A percentile compares a stretch with the other conserved stretches of the same genome.
Evolutionary conservation across 2,888 invertebrate genomes (phyloP).

Genomic region (Nomada lathburiana): DNA sequence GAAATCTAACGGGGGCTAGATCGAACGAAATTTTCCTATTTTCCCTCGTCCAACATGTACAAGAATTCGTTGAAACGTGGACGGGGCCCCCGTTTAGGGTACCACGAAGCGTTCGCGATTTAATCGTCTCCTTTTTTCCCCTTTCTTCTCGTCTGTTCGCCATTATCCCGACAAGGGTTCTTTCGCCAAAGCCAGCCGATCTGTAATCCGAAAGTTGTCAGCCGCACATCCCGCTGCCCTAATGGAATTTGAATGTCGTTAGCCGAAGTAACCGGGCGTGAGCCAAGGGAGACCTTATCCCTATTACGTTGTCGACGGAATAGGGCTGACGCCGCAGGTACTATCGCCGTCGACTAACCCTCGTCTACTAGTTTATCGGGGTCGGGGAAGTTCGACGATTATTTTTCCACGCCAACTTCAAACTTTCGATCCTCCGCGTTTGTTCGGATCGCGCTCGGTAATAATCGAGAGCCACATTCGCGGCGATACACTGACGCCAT

Average conservation of each 20-base stretch:
- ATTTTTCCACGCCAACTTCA: constrained; percentile 4
- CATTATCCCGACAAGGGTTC: constrained; percentile 56
- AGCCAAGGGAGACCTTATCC: constrained; percentile 77
- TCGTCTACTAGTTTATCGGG: constrained; percentile 61
- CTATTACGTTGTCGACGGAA: constrained; percentile 68
- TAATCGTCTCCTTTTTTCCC: constrained; percentile 32
- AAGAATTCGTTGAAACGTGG: constrained; percentile 39
- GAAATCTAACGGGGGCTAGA: not conserved
- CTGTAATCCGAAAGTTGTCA: constrained; percentile 75
- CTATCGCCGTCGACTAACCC: constrained; percentile 32
- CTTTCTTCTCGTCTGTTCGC: constrained; percentile 7
- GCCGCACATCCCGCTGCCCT: constrained; percentile 74
- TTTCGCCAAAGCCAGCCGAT: constrained; percentile 49
- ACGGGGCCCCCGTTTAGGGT: constrained; percentile 46
- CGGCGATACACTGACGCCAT: too few relatives aligned
- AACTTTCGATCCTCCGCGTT: constrained; percentile 1
- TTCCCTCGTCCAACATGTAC: too few relatives aligned
- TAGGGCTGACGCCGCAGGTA: constrained; percentile 44
- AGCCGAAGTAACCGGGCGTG: constrained; percentile 81
- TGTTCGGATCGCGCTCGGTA: not conserved
- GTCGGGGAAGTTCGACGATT: constrained; percentile 60
- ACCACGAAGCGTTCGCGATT: constrained; percentile 42
- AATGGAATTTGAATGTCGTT: constrained; percentile 82
- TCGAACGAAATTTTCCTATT: not conserved
- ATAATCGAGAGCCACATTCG: too few relatives aligned